Base-by-base conservation (phyloP, 1,140 invertebrate species). In the Danaus melanippus region DNA sequence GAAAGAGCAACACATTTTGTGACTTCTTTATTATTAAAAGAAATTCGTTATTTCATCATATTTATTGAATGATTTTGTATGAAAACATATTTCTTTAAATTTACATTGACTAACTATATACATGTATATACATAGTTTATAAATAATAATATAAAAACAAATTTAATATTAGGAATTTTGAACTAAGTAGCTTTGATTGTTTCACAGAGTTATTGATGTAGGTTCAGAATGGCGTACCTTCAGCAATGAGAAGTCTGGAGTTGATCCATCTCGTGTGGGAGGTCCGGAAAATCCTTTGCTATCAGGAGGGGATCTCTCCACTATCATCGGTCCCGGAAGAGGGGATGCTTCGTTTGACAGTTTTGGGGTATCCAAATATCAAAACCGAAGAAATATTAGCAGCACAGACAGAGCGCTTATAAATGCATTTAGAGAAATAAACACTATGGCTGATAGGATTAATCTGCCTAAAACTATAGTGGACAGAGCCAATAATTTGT, bases 191-290 rank as follows among this genome's bases (percentile, higher is more conserved):
- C 21, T 51, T 62, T 9, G 42, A 39, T 54, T 50, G 44, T 42
- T 56, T 88, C 88, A 17, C 72, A 96, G 97, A 79, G 97, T 99
- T 0, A 97, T 99, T 66, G 98, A 99, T 89, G 98, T 99, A n/a
- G 98, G 98, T n/a, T 99, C 98, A n/a, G 98, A 99, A 87, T 99
- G 98, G 98, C 91, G 98, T 84, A 99, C 98, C 50, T 99, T 99
- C 84, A 98, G 96, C 69, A 99, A 99, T 89, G 98, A 99, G 78
- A 98, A 98, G 79, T 92, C 93, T 58, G 95, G 95, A 8, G 95
- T 95, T 2, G 98, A 99, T 89, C 98, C 98, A 15, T 98, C 96
- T 88, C 96, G 98, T 95, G 98, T 99, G 60, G 98, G 98, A 89
- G 95, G 95, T 0, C 94, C 95, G 6, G 94, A 98, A 90, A 99